These are phyloP conservation scores for Phylloscopus whistleri DNA, from an alignment of 2,113 vertebrate species.

Conservation along the genomic window DNA sequence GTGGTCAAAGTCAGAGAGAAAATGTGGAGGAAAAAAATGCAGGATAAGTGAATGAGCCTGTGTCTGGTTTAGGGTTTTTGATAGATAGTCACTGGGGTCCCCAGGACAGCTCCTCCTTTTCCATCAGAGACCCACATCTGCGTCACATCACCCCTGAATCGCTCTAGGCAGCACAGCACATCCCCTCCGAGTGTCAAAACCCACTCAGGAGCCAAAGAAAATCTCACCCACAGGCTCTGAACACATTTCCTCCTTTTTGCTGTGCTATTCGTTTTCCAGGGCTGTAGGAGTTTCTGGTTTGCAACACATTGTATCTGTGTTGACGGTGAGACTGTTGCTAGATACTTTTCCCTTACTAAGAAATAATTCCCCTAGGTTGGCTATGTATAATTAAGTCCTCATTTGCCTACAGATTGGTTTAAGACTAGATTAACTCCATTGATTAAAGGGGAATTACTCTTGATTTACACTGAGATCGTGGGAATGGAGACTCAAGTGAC, in stretches of 20 bases:
- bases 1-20: background rate
- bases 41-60: background rate
- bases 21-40: background rate
- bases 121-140: background rate
- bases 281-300: background rate
- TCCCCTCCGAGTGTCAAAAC: background rate
- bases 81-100: background rate
- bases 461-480: background rate
- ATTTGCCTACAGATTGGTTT: background rate
- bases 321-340: background rate
- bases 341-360: background rate
- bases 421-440: background rate
- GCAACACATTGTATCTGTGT: background rate
- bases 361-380: background rate
- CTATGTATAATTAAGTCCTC: background rate
- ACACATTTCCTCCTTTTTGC: slow-evolving; percentile 1
- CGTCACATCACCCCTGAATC: background rate
- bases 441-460: background rate
- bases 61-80: background rate
- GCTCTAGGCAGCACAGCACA: background rate
- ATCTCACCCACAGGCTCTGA: slow-evolving; percentile 12
- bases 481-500: background rate
- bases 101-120: background rate
- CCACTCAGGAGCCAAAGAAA: background rate
- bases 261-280: background rate